phyloP scores from a whole-genome alignment of 2,888 invertebrate species.

The Chesias legatella region DNA sequence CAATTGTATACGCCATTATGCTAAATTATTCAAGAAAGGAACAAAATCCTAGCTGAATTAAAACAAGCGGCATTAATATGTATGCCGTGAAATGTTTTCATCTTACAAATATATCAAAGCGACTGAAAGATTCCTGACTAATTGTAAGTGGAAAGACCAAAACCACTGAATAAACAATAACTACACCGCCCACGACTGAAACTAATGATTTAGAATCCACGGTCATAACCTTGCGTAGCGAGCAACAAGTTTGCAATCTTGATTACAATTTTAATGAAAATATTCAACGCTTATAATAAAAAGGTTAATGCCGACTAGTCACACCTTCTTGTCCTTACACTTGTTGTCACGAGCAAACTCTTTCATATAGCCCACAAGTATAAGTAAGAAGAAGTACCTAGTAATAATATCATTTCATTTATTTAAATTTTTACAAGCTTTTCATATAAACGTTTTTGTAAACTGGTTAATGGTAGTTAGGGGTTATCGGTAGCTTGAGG shows the following conservation, averaged over 20 bases:
- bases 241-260: constrained; percentile 14
- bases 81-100: constrained; percentile 15
- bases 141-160: constrained; percentile 22
- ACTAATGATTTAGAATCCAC: constrained; percentile 25
- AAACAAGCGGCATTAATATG: too few species aligned
- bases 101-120: constrained; percentile 8
- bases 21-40: neutral
- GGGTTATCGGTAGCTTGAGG: constrained; percentile 20
- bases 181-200: constrained; percentile 18
- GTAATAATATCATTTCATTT: too few species aligned
- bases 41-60: too few species aligned
- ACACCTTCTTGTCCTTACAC: too few species aligned
- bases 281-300: constrained; percentile 5
- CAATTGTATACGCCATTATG: constrained; percentile 6
- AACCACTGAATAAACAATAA: too few species aligned
- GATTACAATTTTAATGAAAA: constrained; percentile 6
- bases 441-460: too few species aligned
- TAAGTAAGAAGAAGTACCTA: too few species aligned
- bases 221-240: constrained; percentile 25
- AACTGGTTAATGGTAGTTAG: too few species aligned
- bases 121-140: constrained; percentile 15
- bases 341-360: too few species aligned
- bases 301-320: constrained; percentile 9
- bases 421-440: too few species aligned
- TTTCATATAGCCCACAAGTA: too few species aligned